phyloP scores from a whole-genome alignment of 23 tunicate genomes.

The Styela clava region DNA sequence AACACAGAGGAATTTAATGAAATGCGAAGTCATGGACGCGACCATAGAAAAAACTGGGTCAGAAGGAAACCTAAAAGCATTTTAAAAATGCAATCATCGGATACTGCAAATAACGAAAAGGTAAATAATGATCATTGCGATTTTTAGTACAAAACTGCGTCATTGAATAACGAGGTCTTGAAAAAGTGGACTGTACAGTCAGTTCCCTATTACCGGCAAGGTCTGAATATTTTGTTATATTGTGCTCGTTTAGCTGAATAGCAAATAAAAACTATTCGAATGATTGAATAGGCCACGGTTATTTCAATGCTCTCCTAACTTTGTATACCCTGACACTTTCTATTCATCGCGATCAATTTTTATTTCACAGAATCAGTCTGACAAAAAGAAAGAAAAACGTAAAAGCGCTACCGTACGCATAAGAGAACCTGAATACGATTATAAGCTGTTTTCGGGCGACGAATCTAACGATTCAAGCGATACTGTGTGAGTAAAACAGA shows the following conservation, averaged over 20 bases:
- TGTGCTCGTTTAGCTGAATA: too few relatives aligned
- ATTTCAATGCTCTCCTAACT: too few relatives aligned
- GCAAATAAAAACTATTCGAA: too few relatives aligned
- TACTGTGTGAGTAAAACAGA: constrained; percentile 25
- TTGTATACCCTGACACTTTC: too few relatives aligned
- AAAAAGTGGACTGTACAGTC: too few relatives aligned
- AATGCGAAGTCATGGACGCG: background rate
- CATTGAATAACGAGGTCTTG: too few relatives aligned
- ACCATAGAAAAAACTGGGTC: constrained; percentile 32
- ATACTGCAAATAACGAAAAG: background rate
- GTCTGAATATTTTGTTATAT: too few relatives aligned
- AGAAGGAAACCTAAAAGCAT: constrained; percentile 23
- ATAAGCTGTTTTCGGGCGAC: constrained; percentile 65
- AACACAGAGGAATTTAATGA: background rate
- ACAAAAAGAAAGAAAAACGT: constrained; percentile 33
- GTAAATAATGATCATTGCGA: constrained; percentile 2
- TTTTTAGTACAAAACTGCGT: too few relatives aligned
- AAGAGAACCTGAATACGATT: constrained; percentile 75
- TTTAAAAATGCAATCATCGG: constrained; percentile 18
- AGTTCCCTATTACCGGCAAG: too few relatives aligned
- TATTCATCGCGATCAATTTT: background rate
- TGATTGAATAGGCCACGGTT: too few relatives aligned
- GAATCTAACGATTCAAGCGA: constrained; percentile 51
- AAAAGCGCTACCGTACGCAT: constrained; percentile 66
- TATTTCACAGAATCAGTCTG: background rate